phyloP scores from a whole-genome alignment of 2,888 invertebrate species.

The Amiota mariae region DNA sequence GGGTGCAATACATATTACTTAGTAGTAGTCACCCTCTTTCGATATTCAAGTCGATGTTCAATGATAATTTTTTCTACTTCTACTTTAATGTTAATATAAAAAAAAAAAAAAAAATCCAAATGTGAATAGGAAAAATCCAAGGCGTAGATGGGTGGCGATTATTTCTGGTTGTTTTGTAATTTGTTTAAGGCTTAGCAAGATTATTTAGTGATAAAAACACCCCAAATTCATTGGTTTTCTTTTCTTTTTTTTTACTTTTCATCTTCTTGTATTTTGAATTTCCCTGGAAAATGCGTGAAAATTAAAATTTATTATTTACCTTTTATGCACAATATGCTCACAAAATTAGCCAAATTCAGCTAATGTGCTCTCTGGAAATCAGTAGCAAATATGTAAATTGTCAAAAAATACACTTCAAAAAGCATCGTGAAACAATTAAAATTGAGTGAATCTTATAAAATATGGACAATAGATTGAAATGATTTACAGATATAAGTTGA shows the following conservation, averaged over 20 bases:
- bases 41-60: conserved; percentile 21
- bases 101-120: conserved; percentile 32
- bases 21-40: conserved; percentile 13
- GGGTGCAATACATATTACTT: too few relatives aligned
- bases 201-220: conserved; percentile 64
- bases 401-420: background rate
- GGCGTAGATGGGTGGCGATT: conserved; percentile 28
- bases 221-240: conserved; percentile 36
- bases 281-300: conserved; percentile 13
- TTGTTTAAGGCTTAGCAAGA: conserved; percentile 67
- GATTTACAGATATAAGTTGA: too few relatives aligned
- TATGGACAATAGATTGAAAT: too few relatives aligned
- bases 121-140: conserved; percentile 32
- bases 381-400: conserved; percentile 17
- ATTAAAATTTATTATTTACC: conserved; percentile 42
- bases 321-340: conserved; percentile 69
- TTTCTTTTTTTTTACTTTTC: background rate
- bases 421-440: too few relatives aligned
- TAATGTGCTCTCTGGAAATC: background rate
- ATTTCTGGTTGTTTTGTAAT: conserved; percentile 46
- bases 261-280: background rate
- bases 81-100: background rate
- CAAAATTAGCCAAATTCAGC: conserved; percentile 35
- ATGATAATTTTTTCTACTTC: conserved; percentile 42
- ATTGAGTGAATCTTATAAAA: too few relatives aligned